These are phyloP conservation scores for Dolichotis patagonum DNA, from an alignment of 2,113 vertebrate species.

Conservation along the genomic window DNA sequence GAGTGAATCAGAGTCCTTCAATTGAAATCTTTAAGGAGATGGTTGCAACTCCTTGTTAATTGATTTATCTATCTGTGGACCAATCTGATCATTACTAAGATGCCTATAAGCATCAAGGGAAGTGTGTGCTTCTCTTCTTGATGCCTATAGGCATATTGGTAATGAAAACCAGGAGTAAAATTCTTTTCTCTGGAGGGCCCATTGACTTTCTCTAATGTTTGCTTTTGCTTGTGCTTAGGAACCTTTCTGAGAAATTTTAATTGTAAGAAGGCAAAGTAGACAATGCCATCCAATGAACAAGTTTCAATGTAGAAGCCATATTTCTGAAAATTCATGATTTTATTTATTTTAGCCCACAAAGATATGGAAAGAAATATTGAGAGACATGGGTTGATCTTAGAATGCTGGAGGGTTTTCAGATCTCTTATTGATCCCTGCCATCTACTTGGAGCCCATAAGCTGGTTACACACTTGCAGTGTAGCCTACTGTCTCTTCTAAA, in stretches of 20 bases:
- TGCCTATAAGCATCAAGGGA: constrained; percentile 29
- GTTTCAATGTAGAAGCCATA: background rate
- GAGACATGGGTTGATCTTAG: background rate
- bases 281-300: background rate
- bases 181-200: background rate
- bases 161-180: background rate
- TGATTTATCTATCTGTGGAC: constrained; percentile 55
- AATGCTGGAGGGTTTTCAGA: background rate
- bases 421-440: background rate
- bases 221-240: background rate
- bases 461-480: background rate
- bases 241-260: background rate
- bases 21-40: constrained; percentile 14
- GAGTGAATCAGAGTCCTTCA: background rate
- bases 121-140: background rate
- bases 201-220: background rate
- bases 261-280: background rate
- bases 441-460: background rate
- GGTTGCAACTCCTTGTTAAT: constrained; percentile 21
- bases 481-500: background rate
- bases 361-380: background rate
- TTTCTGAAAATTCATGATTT: constrained; percentile 3
- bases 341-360: background rate
- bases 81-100: constrained; percentile 54
- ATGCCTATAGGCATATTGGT: background rate